These are phyloP conservation scores for Slavum lentiscoides DNA, from an alignment of 2,888 invertebrate genomes.

Conservation along the genomic window DNA sequence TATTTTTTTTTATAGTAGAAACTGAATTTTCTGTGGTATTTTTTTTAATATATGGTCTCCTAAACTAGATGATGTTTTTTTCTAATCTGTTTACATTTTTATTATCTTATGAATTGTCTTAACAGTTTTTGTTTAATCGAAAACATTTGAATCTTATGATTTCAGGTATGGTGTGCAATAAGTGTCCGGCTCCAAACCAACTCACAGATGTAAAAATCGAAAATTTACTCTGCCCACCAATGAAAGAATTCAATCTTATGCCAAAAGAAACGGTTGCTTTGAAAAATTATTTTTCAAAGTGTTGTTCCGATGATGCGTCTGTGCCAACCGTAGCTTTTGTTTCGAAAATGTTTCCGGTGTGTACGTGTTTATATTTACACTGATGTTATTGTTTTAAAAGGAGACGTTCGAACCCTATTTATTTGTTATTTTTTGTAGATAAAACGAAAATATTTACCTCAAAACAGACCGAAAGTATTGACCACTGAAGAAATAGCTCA, in stretches of 20 bases:
- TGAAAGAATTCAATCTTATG: conserved; percentile 51
- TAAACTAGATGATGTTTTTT: neutral
- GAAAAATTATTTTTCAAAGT: conserved; percentile 71
- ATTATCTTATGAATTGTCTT: neutral
- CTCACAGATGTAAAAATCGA: conserved; percentile 78
- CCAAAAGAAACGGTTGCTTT: conserved; percentile 68
- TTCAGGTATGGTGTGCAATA: conserved; percentile 72
- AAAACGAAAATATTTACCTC: conserved; percentile 74
- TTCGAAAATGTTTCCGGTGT: conserved; percentile 87
- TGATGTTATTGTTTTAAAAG: neutral
- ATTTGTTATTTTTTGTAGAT: conserved; percentile 57
- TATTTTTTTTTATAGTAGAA: too few relatives aligned
- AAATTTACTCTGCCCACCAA: conserved; percentile 77
- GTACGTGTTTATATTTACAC: neutral
- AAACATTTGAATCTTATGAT: conserved; percentile 19
- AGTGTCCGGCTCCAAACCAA: conserved; percentile 80
- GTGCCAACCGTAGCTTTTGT: conserved; percentile 66
- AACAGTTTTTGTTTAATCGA: neutral
- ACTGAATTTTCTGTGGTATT: too few relatives aligned
- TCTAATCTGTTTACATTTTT: neutral
- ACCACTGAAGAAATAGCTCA: conserved; percentile 74
- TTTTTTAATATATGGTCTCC: too few relatives aligned
- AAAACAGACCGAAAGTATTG: conserved; percentile 77
- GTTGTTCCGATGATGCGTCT: conserved; percentile 67
- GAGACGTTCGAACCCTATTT: neutral